Conservation (phyloP, 2,888 invertebrate genomes). For the Chromoteleia sp. region DNA sequence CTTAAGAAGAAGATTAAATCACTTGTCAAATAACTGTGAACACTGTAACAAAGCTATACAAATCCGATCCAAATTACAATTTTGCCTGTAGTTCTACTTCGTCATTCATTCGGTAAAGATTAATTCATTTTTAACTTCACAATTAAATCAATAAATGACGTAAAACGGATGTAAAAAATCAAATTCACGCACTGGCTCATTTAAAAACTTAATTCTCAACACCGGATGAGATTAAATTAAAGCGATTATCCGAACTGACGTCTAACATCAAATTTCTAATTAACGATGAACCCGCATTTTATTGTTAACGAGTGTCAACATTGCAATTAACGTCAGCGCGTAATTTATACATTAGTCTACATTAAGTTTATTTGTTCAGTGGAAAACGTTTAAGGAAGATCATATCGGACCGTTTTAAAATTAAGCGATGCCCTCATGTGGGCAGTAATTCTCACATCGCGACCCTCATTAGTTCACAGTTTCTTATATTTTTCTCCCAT, state of each 20-base stretch:
- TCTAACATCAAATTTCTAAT: constrained; percentile 23
- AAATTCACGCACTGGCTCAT: neutral
- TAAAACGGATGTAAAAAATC: too few species aligned
- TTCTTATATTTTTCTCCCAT: constrained; percentile 30
- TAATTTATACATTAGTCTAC: constrained; percentile 48
- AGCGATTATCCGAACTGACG: neutral
- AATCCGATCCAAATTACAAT: too few species aligned
- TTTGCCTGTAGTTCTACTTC: too few species aligned
- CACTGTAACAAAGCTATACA: too few species aligned
- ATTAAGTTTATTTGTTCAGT: constrained; percentile 42
- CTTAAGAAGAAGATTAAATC: too few species aligned
- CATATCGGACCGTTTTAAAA: constrained; percentile 44
- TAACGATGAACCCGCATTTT: constrained; percentile 35
- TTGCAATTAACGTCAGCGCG: constrained; percentile 41
- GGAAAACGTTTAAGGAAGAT: constrained; percentile 47
- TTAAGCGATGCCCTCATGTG: constrained; percentile 55
- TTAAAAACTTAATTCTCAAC: neutral
- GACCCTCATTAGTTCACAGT: constrained; percentile 30
- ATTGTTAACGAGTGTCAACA: constrained; percentile 41
- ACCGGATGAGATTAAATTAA: constrained; percentile 9
- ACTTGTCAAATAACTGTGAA: too few species aligned
- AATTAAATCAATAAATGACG: too few species aligned
- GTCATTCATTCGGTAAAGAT: too few species aligned
- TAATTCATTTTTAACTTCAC: too few species aligned
- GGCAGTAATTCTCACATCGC: constrained; percentile 53